Base-by-base conservation (phyloP, 2,797 vertebrate genomes). In the Salarias fasciatus region DNA sequence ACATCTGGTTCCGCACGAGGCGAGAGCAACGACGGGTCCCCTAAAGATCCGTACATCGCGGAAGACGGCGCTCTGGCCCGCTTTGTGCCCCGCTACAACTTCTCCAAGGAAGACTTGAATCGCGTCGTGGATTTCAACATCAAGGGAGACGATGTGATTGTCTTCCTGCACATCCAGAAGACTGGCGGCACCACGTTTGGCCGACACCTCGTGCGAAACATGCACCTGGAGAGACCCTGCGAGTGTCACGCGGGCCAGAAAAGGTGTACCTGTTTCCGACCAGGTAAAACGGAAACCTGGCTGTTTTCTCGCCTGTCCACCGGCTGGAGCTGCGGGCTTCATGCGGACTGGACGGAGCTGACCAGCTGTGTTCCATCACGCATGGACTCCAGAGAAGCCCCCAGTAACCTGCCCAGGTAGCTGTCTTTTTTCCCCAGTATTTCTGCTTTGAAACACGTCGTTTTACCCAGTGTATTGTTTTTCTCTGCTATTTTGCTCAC, bases 321-420 rank as follows among this genome's bases (percentile, higher is more conserved):
- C 0, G 97, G 97, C 83, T 98, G 97, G 97, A 98, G 96, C 89
- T 99, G 97, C 70, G 96, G 97, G 14, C 93, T 98, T 45, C 97
- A 99, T 6, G 97, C 97, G 6, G 96, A 98, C 94, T 98, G 97
- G 97, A 99, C 96, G 1, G 96, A 98, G 85, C 94, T 98, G 69
- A 97, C 93, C 75, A 95, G 92, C 91, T 99, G 97, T 76, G 96
- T 98, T 44, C 97, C 96, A 1, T 83, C 93, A 0, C 89, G 94
- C 49, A 95, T 97, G 94, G 94, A 94, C 88, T 92, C 91, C 15
- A 89, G 47, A 3, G 91, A 93, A 49, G 42, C 84, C 18, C 63
- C 80, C 0, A 87, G 79, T 37, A 80, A 45, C 24, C 74, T 79
- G 51, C 85, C 83, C 41, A 92, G 88, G 38, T 15, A 8, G n/a